Conservation (phyloP, 2,888 invertebrate species). For the Aphodius granarius region DNA sequence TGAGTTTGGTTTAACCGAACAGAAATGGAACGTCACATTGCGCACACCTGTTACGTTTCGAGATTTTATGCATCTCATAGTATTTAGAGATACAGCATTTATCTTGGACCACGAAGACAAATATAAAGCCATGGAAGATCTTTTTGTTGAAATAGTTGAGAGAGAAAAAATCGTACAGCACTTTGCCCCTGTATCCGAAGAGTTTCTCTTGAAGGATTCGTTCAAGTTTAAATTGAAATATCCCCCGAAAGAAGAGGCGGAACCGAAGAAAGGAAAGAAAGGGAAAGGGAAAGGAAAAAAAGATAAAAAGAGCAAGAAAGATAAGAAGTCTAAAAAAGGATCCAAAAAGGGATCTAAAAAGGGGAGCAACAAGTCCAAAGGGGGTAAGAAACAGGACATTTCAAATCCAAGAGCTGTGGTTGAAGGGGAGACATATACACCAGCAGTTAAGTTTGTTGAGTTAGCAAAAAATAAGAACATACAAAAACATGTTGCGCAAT, state of each 20-base stretch:
- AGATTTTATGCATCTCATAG: constrained; percentile 17
- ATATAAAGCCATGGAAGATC: not conserved
- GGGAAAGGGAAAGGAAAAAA: constrained; percentile 2
- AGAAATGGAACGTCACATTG: constrained; percentile 18
- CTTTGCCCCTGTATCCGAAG: constrained; percentile 6
- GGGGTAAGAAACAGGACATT: constrained; percentile 9
- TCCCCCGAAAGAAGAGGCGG: not conserved
- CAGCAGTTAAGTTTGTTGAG: constrained; percentile 3
- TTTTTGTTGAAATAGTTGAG: constrained; percentile 13
- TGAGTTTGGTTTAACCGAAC: constrained; percentile 21
- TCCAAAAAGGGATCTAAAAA: constrained; percentile 5
- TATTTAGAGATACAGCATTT: constrained; percentile 13
- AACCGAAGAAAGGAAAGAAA: constrained; percentile 8
- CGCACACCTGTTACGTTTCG: constrained; percentile 20
- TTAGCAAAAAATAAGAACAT: not conserved
- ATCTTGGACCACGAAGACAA: constrained; percentile 16
- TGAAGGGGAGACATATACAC: constrained; percentile 16
- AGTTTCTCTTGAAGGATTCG: constrained; percentile 23
- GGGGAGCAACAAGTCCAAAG: not conserved
- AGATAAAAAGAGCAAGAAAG: constrained; percentile 11
- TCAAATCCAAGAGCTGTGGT: constrained; percentile 17
- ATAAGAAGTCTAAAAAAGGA: constrained; percentile 9
- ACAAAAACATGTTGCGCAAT: constrained; percentile 5
- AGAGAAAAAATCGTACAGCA: constrained; percentile 5
- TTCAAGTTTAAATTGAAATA: constrained; percentile 10